Evolutionary conservation across 2,113 vertebrate genomes (phyloP), one percentile per base, ranked within the genome.

Genomic region (Stomatorhinus ivindoensis): DNA sequence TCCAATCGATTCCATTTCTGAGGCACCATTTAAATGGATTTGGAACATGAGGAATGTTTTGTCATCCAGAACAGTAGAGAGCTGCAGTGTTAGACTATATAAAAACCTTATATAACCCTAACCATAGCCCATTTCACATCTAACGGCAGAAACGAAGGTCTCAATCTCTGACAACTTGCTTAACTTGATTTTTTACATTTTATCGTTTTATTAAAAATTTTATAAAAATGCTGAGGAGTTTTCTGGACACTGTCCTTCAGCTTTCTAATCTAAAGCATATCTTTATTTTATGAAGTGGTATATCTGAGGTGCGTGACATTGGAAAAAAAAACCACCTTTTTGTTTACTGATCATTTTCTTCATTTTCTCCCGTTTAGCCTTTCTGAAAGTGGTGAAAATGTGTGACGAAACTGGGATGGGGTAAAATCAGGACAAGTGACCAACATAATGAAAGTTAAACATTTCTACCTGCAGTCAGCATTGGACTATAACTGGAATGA

Each of bases 171-270:
- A 44, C 31, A 76, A 76, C 27, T 50, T 88, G 44, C 47, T 83
- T 13, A 89, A 44, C 35, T 39, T 11, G 55, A 51, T 13, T 84
- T 85, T 89, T 89, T 87, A 51, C 55, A 31, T 87, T 65, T 87
- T 87, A 46, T 87, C 6, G 1, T 87, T 87, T 84, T 89, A 89
- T 83, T 89, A 83, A 89, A 89, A 89, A 82, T 42, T 21, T 87
- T 87, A 87, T 65, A 87, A 87, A 89, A 89, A 89, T 58, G 73
- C 50, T 89, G n/a, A 82, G 73, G 50, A 83, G 50, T 15, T 53
- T 39, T 9, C 88, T 46, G 5, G 11, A 27, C 48, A 39, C 4
- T 13, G 3, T 17, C 46, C 69, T 53, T 35, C 73, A 42, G 48
- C 47, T n/a, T 24, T 80, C 24, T 51, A 39, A 31, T 31, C 21